Evolutionary conservation across 2,888 invertebrate species (phyloP), one percentile per base, ranked within the genome.

Genomic region (Brachycybe producta): DNA sequence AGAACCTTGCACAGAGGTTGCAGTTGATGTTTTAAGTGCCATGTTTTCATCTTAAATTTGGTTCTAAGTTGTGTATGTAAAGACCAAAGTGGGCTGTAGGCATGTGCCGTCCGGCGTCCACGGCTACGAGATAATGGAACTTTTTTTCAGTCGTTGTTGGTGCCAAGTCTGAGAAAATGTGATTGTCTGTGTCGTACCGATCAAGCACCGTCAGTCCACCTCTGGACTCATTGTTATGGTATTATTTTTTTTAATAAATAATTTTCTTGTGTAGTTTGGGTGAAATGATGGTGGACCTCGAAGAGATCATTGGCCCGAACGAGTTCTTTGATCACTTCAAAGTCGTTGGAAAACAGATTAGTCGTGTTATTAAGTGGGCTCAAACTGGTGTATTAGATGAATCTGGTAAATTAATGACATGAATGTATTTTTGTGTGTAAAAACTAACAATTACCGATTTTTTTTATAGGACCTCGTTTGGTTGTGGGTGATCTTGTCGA

Each of bases 321-420:
- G 47, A 47, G 21, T 34, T 38, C 3, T 26, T 47, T 27, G n/a
- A 11, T n/a, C 47, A 47, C 47, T 13, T 47, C 2, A 47, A 47
- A 23, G 36, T 2, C 2, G 4, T 47, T 2, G 47, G 47, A 38
- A 47, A 47, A 15, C 47, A 47, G 23, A 11, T 47, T 3, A 36
- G 38, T 36, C 47, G 47, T 24, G 7, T 47, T 2, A 47, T 47
- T 24, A n/a, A 3, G 3, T 47, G 47, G 47, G 35, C 47, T 5
- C 32, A 38, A 26, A 5, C 5, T 11, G 47, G 47, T 3, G 26
- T 21, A 15, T 21, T 47, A 11, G 23, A 43, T n/a, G 30, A 5
- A 19, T 7, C 44, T 5, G 44, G 44, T 43, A 30, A 28, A 19
- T 11, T 32, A 32, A 32, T 32, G 32, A 11, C n/a, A 11, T 32